Conservation (phyloP, 1,140 invertebrate species). For the Venturia canescens region DNA sequence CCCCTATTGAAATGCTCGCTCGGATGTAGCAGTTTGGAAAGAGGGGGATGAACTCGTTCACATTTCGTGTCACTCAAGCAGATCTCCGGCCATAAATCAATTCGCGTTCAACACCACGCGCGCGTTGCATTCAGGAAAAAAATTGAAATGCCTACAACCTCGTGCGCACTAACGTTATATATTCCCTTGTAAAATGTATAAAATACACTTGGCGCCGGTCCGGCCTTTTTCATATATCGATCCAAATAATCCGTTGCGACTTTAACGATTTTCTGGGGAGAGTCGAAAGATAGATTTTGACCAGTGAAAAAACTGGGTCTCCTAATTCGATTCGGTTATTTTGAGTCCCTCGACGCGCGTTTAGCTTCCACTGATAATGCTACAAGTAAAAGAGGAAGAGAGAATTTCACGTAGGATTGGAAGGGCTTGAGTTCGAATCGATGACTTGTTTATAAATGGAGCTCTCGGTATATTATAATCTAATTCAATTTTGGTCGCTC, state of each 20-base stretch:
- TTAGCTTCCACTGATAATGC: background rate
- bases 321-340: background rate
- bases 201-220: no score
- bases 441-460: background rate
- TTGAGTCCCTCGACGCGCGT: background rate
- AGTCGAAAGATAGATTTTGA: background rate
- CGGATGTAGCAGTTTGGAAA: background rate
- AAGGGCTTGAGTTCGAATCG: background rate
- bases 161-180: background rate
- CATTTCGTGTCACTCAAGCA: background rate
- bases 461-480: background rate
- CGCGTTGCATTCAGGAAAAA: background rate
- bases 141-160: background rate
- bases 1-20: constrained; percentile 30
- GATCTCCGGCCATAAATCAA: background rate
- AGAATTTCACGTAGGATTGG: background rate
- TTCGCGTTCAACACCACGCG: background rate
- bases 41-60: constrained; percentile 1
- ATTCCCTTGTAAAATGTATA: background rate
- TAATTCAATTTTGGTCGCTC: background rate
- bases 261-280: background rate
- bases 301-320: background rate
- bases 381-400: background rate
- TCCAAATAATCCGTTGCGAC: background rate
- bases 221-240: background rate